Evolutionary conservation across 2,113 vertebrate species (phyloP), one percentile per base, ranked within the genome.

Genomic region (Campylomormyrus numenius): DNA sequence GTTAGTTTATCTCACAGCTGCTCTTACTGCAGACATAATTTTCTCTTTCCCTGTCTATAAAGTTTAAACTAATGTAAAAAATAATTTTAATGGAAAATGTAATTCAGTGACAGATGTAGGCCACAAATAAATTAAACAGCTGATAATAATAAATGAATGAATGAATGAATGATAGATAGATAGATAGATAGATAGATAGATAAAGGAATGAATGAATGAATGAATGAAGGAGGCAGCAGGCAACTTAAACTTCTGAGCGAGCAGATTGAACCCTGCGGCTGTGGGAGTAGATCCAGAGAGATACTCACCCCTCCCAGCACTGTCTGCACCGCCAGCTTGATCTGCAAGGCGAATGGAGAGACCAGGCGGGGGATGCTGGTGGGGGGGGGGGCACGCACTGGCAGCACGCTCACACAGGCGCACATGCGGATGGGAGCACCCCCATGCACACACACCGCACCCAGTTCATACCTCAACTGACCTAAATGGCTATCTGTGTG

Each of bases 91-190:
- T 70, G 88, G 5, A 52, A 89, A 89, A 53, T 89, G 19, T 77
- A 80, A 80, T 89, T 89, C 31, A 45, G 46, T 11, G 70, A 66
- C 88, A 89, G 70, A 70, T 89, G 88, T 42, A 21, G 35, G 10
- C 27, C 66, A 74, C 27, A 74, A 74, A 35, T 31, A 74, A 11
- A 74, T 74, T 31, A 74, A 62, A n/a, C 24, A 62, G 56, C 2
- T n/a, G 2, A 62, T n/a, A 62, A 62, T 62, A n/a, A 56, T 21
- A 56, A 56, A 21, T 53, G 2, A 15, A 50, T 50, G 11, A 53
- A 53, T 52, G 11, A 56, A 21, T 53, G 2, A 15, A 50, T 19
- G 3, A 3, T 52, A 52, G 50, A 52, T 15, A 52, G 50, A 15
- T 3, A 50, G 11, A 50, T 50, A 50, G 49, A 50, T 50, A 49